Base-by-base conservation (phyloP, 2,113 vertebrate species). In the Psophia crepitans region DNA sequence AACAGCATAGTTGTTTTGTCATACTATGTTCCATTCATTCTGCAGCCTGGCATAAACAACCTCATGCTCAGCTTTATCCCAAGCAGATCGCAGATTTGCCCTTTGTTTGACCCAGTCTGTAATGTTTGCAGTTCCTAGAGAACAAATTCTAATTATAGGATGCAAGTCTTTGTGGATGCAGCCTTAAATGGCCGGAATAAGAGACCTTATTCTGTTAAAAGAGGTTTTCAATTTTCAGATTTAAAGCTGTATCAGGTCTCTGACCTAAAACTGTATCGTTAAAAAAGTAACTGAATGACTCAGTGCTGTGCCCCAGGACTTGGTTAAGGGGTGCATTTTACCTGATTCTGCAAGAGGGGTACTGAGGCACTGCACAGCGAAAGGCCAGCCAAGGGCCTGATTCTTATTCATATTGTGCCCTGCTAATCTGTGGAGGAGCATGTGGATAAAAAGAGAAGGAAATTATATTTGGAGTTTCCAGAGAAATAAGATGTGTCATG, bases 91-190 rank as follows among this genome's bases (percentile, higher is more conserved):
- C 70, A 80, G 64, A n/a, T 81, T 87, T 87, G 81, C 65, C 90
- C 93, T 95, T 93, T 84, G 44, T 89, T 92, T 89, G 69, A 94
- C 87, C 80, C 66, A 66, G 39, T 90, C 85, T 89, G 75, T 93
- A 94, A 64, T 54, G 48, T 76, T 95, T 95, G 68, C 74, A 87
- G 64, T 91, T 95, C 83, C 69, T 92, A 87, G 76, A 93, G 91
- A 96, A 93, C 44, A 84, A 89, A 92, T 93, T 94, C 88, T 90
- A 84, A 96, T 79, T 90, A 84, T 93, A 84, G 85, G 51, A 83
- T 49, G 37, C 22, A 87, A 68, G 60, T 81, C 78, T 87, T 83
- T 4, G 2, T 85, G 66, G 41, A 70, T 76, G 8, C 43, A 76
- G 54, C 93, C 90, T 88, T 94, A 90, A 88, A 90, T 70, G 56